Base-by-base conservation (phyloP, 2,797 vertebrate species). In the Acanthopagrus latus region DNA sequence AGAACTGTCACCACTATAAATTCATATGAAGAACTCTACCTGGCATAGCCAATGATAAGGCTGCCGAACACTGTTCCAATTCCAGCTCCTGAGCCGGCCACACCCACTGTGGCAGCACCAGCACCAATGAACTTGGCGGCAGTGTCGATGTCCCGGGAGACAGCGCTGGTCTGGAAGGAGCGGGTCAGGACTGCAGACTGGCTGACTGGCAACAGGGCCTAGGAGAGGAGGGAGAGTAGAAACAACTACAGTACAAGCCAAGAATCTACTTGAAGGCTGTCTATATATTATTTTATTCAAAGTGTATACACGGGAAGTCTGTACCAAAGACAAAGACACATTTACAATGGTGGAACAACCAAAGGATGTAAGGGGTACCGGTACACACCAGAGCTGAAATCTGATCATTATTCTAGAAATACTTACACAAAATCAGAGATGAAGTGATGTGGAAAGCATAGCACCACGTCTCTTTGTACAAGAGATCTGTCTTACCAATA, bases 101-200 rank as follows among this genome's bases (percentile, higher is more conserved):
- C 97, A 9, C 98, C 98, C 3, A 99, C 98, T 0, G 98, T 99
- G 91, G 98, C 98, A 14, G 98, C 98, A 2, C 98, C 98, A 7
- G 98, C 98, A 9, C 98, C 97, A 12, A 99, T 99, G 87, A 99
- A 99, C 89, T 99, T 99, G 38, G 98, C 97, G 0, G 98, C 98
- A 0, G 97, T 98, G 93, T 99, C 98, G 0, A 99, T 96, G 84
- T 99, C 97, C 88, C 94, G 88, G 88, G 94, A 95, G 63, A 95
- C 85, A 0, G 94, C 85, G 1, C 96, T 96, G 90, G 95, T 98
- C 85, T 96, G 97, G 92, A 98, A 94, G 69, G 91, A 92, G 11
- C 97, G 94, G 25, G 77, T 91, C 73, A 91, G 73, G n/a, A 90
- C 67, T 25, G 90, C 72, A 14, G 88, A 90, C 64, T 88, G 88